Conservation (phyloP, 2,888 invertebrate genomes). For the Thera obeliscata region DNA sequence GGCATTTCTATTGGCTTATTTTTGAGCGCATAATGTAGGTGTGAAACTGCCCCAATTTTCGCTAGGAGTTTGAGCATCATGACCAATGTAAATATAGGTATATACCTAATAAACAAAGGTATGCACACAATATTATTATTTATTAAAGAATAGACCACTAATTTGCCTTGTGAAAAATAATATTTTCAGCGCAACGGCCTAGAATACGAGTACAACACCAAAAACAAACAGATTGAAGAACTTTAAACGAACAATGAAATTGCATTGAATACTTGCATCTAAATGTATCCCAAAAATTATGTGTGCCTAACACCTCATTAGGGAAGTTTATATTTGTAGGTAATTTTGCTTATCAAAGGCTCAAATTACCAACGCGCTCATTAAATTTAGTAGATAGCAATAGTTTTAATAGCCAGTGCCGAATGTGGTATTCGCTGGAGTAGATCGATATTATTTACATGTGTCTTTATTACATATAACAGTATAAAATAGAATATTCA, state of each 20-base stretch:
- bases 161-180: no score
- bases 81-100: no score
- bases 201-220: no score
- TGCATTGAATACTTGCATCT: no score
- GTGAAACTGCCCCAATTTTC: conserved; percentile 40
- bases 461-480: no score
- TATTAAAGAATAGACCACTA: background rate
- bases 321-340: background rate
- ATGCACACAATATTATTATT: background rate
- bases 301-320: background rate
- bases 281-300: no score
- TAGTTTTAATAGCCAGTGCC: background rate
- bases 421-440: background rate
- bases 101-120: no score
- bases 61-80: background rate
- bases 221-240: no score
- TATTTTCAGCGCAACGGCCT: no score
- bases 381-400: background rate
- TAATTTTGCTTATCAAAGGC: background rate
- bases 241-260: no score
- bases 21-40: conserved; percentile 52
- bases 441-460: background rate
- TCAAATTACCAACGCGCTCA: background rate
- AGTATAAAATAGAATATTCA: background rate
- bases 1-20: conserved; percentile 68